phyloP scores from a whole-genome alignment of 2,113 vertebrate genomes.

The Rhynchomys soricoides region DNA sequence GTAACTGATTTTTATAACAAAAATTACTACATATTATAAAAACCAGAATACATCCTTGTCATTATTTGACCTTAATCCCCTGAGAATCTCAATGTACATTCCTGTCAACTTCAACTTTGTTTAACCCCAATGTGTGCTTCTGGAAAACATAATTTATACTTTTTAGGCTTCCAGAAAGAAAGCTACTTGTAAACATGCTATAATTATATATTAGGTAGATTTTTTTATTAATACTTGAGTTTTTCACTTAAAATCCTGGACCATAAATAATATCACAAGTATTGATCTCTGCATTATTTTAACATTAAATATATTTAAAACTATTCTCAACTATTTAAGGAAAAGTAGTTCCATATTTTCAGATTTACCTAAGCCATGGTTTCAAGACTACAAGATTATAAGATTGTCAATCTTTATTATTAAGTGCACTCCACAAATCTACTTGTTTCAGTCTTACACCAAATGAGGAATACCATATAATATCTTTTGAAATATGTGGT shows the following conservation, averaged over 20 bases:
- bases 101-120: neutral
- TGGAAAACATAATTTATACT: neutral
- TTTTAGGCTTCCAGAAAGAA: neutral
- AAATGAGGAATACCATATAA: neutral
- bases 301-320: neutral
- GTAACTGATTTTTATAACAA: neutral
- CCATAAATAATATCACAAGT: neutral
- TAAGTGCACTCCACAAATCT: neutral
- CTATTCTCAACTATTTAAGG: neutral
- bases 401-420: neutral
- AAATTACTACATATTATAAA: neutral
- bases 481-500: neutral
- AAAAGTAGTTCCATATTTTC: neutral
- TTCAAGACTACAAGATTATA: neutral
- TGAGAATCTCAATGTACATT: neutral
- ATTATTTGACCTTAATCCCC: neutral
- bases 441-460: neutral
- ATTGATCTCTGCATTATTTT: neutral
- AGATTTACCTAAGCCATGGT: neutral
- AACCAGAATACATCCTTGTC: neutral
- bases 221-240: neutral
- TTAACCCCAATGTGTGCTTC: neutral
- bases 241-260: neutral
- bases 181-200: neutral
- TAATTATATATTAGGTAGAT: neutral